Evolutionary conservation across 1,140 invertebrate species (phyloP).

Genomic region (Aphaenogaster ashmeadi): DNA sequence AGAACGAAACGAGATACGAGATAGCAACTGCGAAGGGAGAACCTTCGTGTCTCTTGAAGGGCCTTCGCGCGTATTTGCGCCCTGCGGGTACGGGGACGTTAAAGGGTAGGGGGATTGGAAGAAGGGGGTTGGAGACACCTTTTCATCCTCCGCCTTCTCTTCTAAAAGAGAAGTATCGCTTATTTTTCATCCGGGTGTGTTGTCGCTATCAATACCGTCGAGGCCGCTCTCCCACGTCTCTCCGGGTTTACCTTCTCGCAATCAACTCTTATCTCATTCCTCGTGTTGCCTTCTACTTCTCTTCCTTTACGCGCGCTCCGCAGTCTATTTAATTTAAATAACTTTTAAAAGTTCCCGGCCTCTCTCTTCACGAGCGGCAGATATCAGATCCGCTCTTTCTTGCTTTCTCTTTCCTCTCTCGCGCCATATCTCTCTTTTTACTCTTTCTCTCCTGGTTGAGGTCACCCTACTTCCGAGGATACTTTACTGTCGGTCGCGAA

Average conservation of each 20-base stretch:
- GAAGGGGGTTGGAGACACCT: conserved; percentile 59
- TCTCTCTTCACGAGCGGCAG: not conserved
- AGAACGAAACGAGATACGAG: conserved; percentile 60
- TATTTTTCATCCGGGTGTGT: conserved; percentile 77
- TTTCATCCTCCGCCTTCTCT: conserved; percentile 66
- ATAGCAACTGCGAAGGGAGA: conserved; percentile 41
- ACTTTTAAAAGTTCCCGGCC: conserved; percentile 77
- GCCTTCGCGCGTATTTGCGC: conserved; percentile 52
- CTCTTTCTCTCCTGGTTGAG: conserved; percentile 18
- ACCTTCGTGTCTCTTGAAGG: conserved; percentile 1
- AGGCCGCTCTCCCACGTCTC: conserved; percentile 43
- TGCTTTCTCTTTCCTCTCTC: conserved; percentile 10
- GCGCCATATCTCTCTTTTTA: conserved; percentile 5
- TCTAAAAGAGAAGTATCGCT: conserved; percentile 56
- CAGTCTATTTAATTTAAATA: conserved; percentile 82
- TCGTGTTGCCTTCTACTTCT: conserved; percentile 41
- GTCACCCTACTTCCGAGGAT: conserved; percentile 33
- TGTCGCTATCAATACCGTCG: conserved; percentile 77
- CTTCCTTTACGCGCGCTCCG: conserved; percentile 29
- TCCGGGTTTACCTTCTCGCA: conserved; percentile 60
- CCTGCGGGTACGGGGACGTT: conserved; percentile 45
- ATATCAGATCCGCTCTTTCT: conserved; percentile 63
- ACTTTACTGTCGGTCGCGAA: conserved; percentile 41
- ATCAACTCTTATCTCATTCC: conserved; percentile 77
- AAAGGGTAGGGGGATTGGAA: conserved; percentile 43